These are phyloP conservation scores for Eueremaeus valkanovi DNA, from an alignment of 2,888 invertebrate species.

Conservation along the genomic window DNA sequence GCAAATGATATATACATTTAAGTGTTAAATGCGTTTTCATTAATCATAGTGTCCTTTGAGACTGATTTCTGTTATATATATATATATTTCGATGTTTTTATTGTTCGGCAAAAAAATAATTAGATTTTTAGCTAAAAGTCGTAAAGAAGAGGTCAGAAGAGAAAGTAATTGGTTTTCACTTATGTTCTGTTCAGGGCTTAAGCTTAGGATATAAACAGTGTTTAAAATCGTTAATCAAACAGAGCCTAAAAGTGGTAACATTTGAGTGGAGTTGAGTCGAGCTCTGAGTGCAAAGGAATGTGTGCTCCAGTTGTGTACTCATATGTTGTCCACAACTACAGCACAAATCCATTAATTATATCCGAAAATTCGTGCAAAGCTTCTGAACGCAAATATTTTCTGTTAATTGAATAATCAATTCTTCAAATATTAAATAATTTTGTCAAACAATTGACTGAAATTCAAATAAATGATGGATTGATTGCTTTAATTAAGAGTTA, in stretches of 20 bases:
- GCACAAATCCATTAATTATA: not conserved
- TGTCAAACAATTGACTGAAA: not conserved
- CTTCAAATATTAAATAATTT: not conserved
- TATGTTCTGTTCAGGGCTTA: not conserved
- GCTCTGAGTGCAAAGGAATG: not conserved
- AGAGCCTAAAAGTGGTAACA: not conserved
- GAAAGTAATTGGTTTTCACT: not conserved
- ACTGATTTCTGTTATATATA: not conserved
- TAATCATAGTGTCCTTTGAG: not conserved
- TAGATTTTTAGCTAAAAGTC: not conserved
- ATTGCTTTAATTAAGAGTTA: not conserved
- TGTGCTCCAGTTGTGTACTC: not conserved
- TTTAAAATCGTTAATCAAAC: not conserved
- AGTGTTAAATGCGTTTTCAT: not conserved
- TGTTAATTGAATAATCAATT: not conserved
- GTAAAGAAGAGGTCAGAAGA: not conserved
- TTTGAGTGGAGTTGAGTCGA: not conserved
- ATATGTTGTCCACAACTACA: not conserved
- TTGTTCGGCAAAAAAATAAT: not conserved
- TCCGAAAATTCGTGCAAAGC: not conserved
- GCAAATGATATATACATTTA: constrained; percentile 14
- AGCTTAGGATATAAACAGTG: not conserved
- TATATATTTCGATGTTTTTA: not conserved
- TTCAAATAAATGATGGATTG: not conserved
- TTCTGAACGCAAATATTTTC: not conserved